These are phyloP conservation scores for Globodera rostochiensis DNA, from an alignment of 1,140 invertebrate species.

Conservation along the genomic window DNA sequence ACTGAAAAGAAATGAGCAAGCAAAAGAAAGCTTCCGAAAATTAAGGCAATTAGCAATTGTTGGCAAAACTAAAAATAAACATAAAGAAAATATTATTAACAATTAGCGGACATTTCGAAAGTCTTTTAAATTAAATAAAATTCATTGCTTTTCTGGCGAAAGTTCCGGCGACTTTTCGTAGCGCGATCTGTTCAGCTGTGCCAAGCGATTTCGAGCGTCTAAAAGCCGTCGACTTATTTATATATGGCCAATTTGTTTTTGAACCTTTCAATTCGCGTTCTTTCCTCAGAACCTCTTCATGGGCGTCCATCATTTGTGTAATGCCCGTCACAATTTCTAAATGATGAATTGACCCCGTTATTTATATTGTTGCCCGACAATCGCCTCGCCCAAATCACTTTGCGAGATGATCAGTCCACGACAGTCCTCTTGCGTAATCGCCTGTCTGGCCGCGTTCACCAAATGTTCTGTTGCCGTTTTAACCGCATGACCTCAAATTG, in stretches of 20 bases:
- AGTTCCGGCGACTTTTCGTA: slow-evolving; percentile 65
- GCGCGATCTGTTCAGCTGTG: slow-evolving; percentile 68
- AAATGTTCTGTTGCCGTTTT: slow-evolving; percentile 95
- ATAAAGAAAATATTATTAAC: not conserved
- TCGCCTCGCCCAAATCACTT: slow-evolving; percentile 64
- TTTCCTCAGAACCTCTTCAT: slow-evolving; percentile 81
- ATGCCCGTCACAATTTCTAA: slow-evolving; percentile 42
- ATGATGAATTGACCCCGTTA: not conserved
- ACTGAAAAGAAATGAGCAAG: not conserved
- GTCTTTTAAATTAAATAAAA: not conserved
- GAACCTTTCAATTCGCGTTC: slow-evolving; percentile 81
- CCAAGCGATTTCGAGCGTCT: slow-evolving; percentile 80
- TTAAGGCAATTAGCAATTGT: not conserved
- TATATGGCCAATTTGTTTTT: slow-evolving; percentile 60
- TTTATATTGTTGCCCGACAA: not conserved
- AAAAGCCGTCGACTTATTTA: not conserved
- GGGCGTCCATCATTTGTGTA: slow-evolving; percentile 67
- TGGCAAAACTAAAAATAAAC: not conserved
- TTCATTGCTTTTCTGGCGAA: slow-evolving; percentile 16
- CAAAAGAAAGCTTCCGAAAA: slow-evolving; percentile 7
- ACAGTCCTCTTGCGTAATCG: slow-evolving; percentile 86
- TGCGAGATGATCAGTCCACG: slow-evolving; percentile 83
- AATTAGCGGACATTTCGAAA: not conserved
- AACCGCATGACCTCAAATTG: slow-evolving; percentile 76
- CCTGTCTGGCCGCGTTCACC: slow-evolving; percentile 88